phyloP scores from a whole-genome alignment of 2,113 vertebrate species.

The Anoura caudifer region DNA sequence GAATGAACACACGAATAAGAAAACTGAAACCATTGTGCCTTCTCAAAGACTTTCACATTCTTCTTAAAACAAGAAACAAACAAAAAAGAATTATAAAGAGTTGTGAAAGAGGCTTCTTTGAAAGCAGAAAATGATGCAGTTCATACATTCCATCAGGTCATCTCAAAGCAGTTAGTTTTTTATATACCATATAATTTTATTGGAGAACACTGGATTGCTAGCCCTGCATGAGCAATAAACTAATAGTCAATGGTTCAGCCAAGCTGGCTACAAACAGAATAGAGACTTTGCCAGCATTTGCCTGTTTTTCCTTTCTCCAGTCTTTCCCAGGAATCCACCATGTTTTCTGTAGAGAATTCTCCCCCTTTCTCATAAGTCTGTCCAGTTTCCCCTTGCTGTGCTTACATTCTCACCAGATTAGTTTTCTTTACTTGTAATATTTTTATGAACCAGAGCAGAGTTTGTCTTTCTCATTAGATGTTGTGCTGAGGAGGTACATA shows the following conservation, averaged over 20 bases:
- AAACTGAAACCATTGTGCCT: neutral
- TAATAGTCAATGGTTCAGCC: neutral
- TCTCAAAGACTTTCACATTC: neutral
- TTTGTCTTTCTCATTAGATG: neutral
- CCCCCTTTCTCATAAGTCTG: neutral
- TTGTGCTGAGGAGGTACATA: neutral
- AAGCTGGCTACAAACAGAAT: neutral
- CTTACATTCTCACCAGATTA: neutral
- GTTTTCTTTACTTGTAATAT: neutral
- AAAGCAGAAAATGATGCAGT: neutral
- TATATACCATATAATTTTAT: neutral
- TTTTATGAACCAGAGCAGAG: neutral
- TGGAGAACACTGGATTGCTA: neutral
- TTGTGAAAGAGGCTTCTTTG: neutral
- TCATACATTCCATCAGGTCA: neutral
- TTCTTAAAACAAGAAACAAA: neutral
- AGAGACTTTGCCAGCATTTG: neutral
- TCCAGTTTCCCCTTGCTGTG: too few species aligned
- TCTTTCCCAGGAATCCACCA: neutral
- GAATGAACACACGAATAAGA: neutral
- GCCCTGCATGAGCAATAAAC: fast-evolving
- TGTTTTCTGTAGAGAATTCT: neutral
- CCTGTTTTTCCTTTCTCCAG: neutral
- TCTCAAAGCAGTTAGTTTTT: neutral
- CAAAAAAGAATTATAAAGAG: neutral